These are phyloP conservation scores for Platalea minor DNA, from an alignment of 2,797 vertebrate genomes.

Conservation along the genomic window DNA sequence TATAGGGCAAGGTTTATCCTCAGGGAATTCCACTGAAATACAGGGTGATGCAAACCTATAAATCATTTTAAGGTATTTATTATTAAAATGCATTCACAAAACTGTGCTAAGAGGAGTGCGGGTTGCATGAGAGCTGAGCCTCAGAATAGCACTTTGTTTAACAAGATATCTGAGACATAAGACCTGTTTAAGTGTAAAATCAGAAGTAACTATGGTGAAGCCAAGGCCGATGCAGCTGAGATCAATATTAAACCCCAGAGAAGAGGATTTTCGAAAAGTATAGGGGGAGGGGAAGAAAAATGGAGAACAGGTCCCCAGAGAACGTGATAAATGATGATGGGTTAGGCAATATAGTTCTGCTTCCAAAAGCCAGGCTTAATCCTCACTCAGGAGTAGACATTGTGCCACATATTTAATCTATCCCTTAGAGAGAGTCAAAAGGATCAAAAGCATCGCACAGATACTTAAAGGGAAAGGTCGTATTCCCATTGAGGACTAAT, in stretches of 20 bases:
- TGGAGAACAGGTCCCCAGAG: conserved; percentile 32
- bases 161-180: conserved; percentile 4
- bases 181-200: conserved; percentile 37
- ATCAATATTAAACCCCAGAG: conserved; percentile 28
- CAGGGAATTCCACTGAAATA: conserved; percentile 4
- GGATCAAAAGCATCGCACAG: conserved; percentile 64
- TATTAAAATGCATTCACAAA: neutral
- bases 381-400: conserved; percentile 35
- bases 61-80: neutral
- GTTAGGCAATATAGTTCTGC: conserved; percentile 50
- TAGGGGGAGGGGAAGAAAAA: conserved; percentile 35
- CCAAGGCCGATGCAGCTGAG: neutral
- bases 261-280: conserved; percentile 24
- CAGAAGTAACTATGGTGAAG: conserved; percentile 16
- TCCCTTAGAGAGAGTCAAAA: conserved; percentile 49
- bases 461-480: conserved; percentile 57
- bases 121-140: neutral
- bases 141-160: conserved; percentile 19
- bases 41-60: neutral
- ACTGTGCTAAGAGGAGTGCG: neutral
- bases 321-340: conserved; percentile 11
- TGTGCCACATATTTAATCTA: conserved; percentile 56
- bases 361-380: conserved; percentile 60
- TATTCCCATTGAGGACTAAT: conserved; percentile 62
- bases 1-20: conserved; percentile 5